A percentile compares a stretch with the other conserved stretches of the same genome.
Evolutionary conservation across 2,797 vertebrate genomes (phyloP).

Genomic region (Bucorvus abyssinicus): DNA sequence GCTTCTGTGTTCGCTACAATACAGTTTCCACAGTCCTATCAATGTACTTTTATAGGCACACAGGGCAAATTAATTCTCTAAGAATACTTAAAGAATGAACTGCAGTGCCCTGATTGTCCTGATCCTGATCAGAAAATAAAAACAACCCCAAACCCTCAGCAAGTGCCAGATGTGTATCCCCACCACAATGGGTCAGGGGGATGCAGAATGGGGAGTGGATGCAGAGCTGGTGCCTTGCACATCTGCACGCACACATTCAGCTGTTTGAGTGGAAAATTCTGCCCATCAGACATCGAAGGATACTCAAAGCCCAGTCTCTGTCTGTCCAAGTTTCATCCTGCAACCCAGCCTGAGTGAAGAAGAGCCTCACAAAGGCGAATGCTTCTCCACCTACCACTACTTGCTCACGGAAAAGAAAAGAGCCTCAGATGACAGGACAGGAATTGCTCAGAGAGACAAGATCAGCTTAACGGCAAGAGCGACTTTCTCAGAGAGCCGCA

Average conservation of each 20-base stretch:
- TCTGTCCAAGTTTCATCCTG: not conserved
- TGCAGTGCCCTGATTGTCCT: not conserved
- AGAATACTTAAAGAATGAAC: not conserved
- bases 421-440: not conserved
- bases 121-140: not conserved
- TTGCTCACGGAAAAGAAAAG: not conserved
- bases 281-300: not conserved
- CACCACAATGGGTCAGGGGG: not conserved
- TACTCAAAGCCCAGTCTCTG: not conserved
- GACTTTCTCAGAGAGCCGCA: not conserved
- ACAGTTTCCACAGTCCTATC: not conserved
- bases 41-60: not conserved
- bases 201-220: not conserved
- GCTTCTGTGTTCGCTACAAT: not conserved
- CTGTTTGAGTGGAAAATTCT: not conserved
- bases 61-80: not conserved
- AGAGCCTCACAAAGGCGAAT: not conserved
- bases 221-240: not conserved
- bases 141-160: not conserved
- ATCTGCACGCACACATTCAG: not conserved
- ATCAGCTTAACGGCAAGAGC: not conserved
- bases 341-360: not conserved
- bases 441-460: not conserved
- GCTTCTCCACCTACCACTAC: not conserved
- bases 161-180: not conserved